A percentile compares a stretch with the other conserved stretches of the same genome.
These are phyloP conservation scores for Hyperoodon ampullatus DNA, from an alignment of 2,113 vertebrate genomes.

Conservation along the genomic window DNA sequence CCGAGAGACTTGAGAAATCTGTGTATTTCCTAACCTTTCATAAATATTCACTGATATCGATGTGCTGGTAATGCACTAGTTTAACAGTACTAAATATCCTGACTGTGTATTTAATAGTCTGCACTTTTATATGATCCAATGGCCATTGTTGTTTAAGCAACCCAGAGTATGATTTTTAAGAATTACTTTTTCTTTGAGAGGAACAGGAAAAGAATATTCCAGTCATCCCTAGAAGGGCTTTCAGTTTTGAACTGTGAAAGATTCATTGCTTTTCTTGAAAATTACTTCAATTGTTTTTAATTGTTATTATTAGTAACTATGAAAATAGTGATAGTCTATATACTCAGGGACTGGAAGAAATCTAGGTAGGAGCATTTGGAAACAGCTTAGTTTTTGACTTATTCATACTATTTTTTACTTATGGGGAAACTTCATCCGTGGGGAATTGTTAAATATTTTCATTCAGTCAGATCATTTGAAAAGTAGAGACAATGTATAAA, in stretches of 20 bases:
- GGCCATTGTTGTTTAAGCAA: neutral
- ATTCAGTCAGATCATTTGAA: neutral
- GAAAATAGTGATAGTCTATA: neutral
- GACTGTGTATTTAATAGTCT: neutral
- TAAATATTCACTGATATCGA: neutral
- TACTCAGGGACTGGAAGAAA: neutral
- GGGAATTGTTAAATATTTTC: neutral
- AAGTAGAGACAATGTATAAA: neutral
- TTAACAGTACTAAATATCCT: neutral
- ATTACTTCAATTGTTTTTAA: neutral
- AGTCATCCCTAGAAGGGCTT: neutral
- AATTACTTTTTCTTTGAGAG: neutral
- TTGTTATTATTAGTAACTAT: neutral
- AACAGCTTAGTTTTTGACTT: neutral
- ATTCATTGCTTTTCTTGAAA: neutral
- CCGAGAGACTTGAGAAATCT: neutral
- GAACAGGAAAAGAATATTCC: neutral
- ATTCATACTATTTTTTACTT: neutral
- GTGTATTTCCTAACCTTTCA: neutral
- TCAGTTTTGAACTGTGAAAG: neutral
- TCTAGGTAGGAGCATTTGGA: neutral
- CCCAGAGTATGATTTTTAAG: neutral
- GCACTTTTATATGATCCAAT: neutral
- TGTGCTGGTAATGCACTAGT: neutral
- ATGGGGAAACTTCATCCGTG: neutral